Conservation (phyloP, 2,113 vertebrate genomes). For the Clarias magur region DNA sequence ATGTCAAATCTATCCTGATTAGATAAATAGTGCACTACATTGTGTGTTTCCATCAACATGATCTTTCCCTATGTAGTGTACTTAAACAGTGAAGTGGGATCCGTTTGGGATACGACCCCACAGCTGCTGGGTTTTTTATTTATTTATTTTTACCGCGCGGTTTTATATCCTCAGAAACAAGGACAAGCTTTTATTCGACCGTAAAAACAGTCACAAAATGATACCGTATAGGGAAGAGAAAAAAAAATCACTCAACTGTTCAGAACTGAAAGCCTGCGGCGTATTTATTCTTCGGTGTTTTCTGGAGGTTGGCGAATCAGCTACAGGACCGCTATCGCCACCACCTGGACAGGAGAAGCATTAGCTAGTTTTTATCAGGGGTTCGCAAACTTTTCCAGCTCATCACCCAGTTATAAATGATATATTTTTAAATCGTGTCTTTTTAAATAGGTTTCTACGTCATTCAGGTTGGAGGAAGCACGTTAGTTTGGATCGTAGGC, state of each 20-base stretch:
- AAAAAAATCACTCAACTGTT: neutral
- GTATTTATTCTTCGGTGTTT: neutral
- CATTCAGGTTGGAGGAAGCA: too few species aligned
- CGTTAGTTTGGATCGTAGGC: too few species aligned
- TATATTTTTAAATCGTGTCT: too few species aligned
- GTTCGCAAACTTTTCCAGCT: too few species aligned
- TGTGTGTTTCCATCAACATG: neutral
- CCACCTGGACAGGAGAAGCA: neutral
- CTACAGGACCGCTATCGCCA: neutral
- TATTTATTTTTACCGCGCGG: neutral
- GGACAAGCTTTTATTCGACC: neutral
- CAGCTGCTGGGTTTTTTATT: neutral
- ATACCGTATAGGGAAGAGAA: too few species aligned
- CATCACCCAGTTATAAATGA: too few species aligned
- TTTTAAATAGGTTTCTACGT: too few species aligned
- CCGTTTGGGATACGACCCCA: neutral
- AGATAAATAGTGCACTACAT: neutral
- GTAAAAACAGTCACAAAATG: neutral
- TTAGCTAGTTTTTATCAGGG: too few species aligned
- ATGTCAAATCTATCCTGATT: neutral
- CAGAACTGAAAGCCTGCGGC: neutral
- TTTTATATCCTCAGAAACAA: neutral
- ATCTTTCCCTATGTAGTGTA: neutral
- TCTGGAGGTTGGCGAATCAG: neutral
- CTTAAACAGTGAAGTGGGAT: neutral